phyloP scores from a whole-genome alignment of 2,797 vertebrate genomes.

The Cyprinella venusta region DNA sequence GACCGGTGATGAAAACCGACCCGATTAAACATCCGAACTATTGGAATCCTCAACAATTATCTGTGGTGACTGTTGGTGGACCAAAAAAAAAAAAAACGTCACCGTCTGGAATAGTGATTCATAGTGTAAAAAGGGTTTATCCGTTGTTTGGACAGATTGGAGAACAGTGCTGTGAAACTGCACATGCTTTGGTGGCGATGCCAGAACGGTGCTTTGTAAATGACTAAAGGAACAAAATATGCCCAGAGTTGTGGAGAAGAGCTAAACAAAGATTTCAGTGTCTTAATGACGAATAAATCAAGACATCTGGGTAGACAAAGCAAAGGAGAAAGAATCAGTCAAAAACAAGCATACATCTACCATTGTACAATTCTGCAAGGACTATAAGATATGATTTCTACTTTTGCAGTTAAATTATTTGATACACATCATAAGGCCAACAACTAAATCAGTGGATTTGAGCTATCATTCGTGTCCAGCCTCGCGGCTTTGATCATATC shows the following conservation, averaged over 20 bases:
- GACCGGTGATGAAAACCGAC: slow-evolving; percentile 82
- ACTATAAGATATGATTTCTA: not conserved
- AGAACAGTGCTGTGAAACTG: slow-evolving; percentile 63
- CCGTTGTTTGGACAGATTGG: slow-evolving; percentile 69
- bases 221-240: slow-evolving; percentile 20
- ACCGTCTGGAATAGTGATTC: slow-evolving; percentile 62
- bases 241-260: not conserved
- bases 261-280: slow-evolving; percentile 12
- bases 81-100: slow-evolving; percentile 55
- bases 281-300: slow-evolving; percentile 23
- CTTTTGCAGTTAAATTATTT: slow-evolving; percentile 17
- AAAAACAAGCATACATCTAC: not conserved
- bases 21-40: slow-evolving; percentile 76
- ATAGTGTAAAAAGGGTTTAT: slow-evolving; percentile 68
- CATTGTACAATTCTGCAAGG: not conserved
- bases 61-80: slow-evolving; percentile 58
- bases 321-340: slow-evolving; percentile 1
- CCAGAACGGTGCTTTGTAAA: slow-evolving; percentile 22
- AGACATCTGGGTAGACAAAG: slow-evolving; percentile 28
- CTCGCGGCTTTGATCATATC: slow-evolving; percentile 61
- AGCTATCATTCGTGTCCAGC: slow-evolving; percentile 28
- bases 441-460: slow-evolving; percentile 6
- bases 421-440: slow-evolving; percentile 27
- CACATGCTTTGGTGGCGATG: slow-evolving; percentile 21
- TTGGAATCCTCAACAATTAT: slow-evolving; percentile 69